A percentile compares a stretch with the other conserved stretches of the same genome.
These are phyloP conservation scores for Carterocephalus palaemon DNA, from an alignment of 2,888 invertebrate genomes.

Conservation along the genomic window DNA sequence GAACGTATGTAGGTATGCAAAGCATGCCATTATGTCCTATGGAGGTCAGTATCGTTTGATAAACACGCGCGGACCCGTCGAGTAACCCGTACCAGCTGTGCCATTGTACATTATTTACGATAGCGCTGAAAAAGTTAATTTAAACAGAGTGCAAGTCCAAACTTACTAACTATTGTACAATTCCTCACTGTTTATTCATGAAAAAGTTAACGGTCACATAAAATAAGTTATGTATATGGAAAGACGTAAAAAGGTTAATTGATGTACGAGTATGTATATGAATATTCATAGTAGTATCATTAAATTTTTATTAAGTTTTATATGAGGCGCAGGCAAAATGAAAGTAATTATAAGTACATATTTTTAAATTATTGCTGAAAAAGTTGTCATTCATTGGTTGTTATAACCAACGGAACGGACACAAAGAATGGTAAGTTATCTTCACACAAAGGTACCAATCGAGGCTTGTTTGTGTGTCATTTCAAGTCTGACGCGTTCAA, in stretches of 20 bases:
- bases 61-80: constrained; percentile 20
- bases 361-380: too few species aligned
- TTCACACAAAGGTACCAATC: too few species aligned
- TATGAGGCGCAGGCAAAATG: too few species aligned
- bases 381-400: too few species aligned
- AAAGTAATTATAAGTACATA: too few species aligned
- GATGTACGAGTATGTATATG: not conserved
- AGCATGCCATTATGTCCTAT: constrained; percentile 15
- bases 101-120: constrained; percentile 24
- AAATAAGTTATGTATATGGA: not conserved
- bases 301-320: too few species aligned
- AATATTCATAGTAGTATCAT: too few species aligned
- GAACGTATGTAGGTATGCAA: constrained; percentile 12
- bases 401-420: too few species aligned
- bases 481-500: too few species aligned
- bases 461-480: too few species aligned
- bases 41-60: constrained; percentile 21
- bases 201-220: constrained; percentile 11
- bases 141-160: constrained; percentile 10
- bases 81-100: constrained; percentile 21
- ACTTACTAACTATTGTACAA: constrained; percentile 14
- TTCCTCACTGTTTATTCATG: constrained; percentile 17
- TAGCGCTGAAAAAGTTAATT: constrained; percentile 20
- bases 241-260: not conserved
- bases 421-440: too few species aligned